Conservation (phyloP, 2,888 invertebrate genomes). For the Synergus japonicus region DNA sequence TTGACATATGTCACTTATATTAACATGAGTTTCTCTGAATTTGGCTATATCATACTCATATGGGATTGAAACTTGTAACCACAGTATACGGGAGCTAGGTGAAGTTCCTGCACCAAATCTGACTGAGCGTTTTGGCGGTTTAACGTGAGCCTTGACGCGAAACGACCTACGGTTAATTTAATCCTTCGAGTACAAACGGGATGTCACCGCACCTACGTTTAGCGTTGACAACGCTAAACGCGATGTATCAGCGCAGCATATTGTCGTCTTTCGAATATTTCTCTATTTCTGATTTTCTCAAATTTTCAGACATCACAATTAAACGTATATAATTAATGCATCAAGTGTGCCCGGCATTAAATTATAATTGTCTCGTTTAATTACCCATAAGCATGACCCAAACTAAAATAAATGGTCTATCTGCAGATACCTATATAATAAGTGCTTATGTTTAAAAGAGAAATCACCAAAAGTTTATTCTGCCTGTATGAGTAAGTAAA, state of each 20-base stretch:
- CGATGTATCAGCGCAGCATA: background rate
- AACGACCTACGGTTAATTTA: constrained; percentile 34
- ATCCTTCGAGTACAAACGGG: constrained; percentile 23
- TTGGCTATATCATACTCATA: constrained; percentile 22
- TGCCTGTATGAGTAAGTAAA: background rate
- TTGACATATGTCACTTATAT: constrained; percentile 30
- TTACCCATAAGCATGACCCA: background rate
- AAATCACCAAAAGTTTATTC: background rate
- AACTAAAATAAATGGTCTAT: background rate
- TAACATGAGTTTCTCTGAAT: constrained; percentile 25
- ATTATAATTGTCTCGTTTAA: background rate
- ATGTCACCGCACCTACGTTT: background rate
- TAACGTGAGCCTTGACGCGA: constrained; percentile 23
- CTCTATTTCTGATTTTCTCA: background rate
- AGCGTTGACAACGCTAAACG: constrained; percentile 9
- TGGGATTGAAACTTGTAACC: constrained; percentile 25
- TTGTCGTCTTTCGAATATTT: background rate
- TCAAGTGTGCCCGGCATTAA: background rate
- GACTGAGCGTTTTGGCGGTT: constrained; percentile 7
- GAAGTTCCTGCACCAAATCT: constrained; percentile 23
- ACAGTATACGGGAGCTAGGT: background rate
- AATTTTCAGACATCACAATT: background rate
- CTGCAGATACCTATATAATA: background rate
- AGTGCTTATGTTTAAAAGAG: too few species aligned
- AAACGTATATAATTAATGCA: background rate